Base-by-base conservation (phyloP, 2,113 vertebrate species). In the Phalacrocorax brasilianus region DNA sequence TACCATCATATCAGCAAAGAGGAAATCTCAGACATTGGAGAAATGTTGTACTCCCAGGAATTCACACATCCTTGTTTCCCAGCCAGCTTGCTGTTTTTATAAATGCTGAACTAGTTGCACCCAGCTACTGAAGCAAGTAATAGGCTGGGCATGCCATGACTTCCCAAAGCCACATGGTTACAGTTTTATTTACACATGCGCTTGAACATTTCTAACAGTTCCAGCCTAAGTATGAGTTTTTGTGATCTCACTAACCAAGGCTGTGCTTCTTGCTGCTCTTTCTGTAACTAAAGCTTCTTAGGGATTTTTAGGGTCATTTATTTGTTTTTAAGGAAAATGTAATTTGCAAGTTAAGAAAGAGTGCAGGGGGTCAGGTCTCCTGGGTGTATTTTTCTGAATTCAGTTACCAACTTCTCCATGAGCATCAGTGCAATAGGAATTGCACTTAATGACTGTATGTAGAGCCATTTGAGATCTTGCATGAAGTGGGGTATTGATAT, bases 311-410 rank as follows among this genome's bases (percentile, higher is more conserved):
- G 58, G 63, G 35, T 21, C 89, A 88, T 97, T 94, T 96, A 94
- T 96, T 96, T 96, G 77, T 96, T 96, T 96, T 97, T 65, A 89
- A 95, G 94, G 89, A 95, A 96, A 97, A 95, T 88, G 84, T 92
- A 97, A 96, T 97, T 97, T 97, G 91, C 95, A 95, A 94, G 94
- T 97, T 95, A 96, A 91, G 91, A 38, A 82, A 30, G 88, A 92
- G 86, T 50, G 66, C 86, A 89, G 38, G 65, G 65, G 95, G 77
- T 96, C 92, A 95, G 38, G 81, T 92, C 94, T 95, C 94, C 32
- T 11, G 95, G 86, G 92, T 66, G 45, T 83, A 47, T 89, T 79
- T 33, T 62, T 68, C 49, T 94, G 77, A 89, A 66, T 52, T 95
- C 89, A 74, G 78, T 96, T 96, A 88, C 88, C 85, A 88, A 6